A percentile compares a stretch with the other conserved stretches of the same genome.
These are phyloP conservation scores for Pungitius pungitius DNA, from an alignment of 2,113 vertebrate species.

Conservation along the genomic window DNA sequence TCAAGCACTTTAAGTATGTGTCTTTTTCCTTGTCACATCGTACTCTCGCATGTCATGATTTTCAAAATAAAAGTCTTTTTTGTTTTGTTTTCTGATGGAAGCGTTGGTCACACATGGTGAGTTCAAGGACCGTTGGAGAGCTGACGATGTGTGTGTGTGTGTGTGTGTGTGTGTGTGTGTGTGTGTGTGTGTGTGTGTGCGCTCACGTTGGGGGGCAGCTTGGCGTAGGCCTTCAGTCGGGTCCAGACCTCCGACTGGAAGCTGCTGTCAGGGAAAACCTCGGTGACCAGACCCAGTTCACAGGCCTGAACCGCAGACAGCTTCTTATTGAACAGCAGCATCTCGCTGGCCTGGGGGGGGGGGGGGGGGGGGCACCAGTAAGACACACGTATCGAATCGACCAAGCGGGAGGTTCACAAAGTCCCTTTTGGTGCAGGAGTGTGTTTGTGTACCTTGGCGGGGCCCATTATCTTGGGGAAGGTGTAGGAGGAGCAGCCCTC, in stretches of 20 bases:
- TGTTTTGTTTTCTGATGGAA: too few species aligned
- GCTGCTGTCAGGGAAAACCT: conserved; percentile 89
- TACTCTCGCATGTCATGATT: too few species aligned
- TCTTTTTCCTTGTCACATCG: too few species aligned
- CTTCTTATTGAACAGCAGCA: conserved; percentile 93
- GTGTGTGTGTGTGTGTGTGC: background rate
- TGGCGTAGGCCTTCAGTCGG: conserved; percentile 83
- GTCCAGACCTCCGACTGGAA: conserved; percentile 91
- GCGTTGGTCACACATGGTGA: too few species aligned
- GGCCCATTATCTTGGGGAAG: conserved; percentile 70
- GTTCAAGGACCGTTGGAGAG: too few species aligned
- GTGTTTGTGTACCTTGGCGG: conserved; percentile 49
- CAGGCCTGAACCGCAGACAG: conserved; percentile 89
- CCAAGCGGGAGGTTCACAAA: too few species aligned
- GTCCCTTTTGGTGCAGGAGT: background rate
- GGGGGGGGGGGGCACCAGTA: too few species aligned
- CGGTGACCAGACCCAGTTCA: conserved; percentile 85
- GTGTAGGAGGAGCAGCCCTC: conserved; percentile 75
- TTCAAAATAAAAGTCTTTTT: too few species aligned
- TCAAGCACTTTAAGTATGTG: too few species aligned
- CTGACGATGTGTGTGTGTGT: background rate
- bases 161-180: background rate
- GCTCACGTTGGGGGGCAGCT: conserved; percentile 85
- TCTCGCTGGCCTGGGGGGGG: conserved; percentile 84
- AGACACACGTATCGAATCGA: background rate